Evolutionary conservation across 2,113 vertebrate species (phyloP).

Genomic region (Phrynocephalus versicolor): DNA sequence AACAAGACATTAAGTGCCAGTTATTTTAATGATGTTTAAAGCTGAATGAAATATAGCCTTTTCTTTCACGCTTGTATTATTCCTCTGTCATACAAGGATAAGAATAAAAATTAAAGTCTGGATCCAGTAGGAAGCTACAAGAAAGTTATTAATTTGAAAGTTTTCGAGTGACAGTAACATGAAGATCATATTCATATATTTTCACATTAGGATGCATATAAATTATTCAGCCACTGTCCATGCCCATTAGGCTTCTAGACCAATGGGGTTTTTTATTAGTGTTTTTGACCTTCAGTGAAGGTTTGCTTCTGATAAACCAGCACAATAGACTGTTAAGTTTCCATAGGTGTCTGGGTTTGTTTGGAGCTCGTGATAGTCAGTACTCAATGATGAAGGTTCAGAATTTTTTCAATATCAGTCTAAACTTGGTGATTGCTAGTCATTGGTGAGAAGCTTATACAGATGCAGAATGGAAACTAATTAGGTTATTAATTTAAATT

Average conservation of each 20-base stretch:
- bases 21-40: not conserved
- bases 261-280: not conserved
- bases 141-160: not conserved
- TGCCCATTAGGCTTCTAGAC: not conserved
- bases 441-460: not conserved
- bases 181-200: not conserved
- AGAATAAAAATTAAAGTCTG: not conserved
- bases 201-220: fast-evolving
- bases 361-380: not conserved
- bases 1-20: not conserved
- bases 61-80: not conserved
- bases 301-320: not conserved
- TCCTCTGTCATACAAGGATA: not conserved
- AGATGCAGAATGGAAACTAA: not conserved
- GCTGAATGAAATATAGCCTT: not conserved
- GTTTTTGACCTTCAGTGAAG: not conserved
- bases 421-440: not conserved
- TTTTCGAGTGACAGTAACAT: not conserved
- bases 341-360: not conserved
- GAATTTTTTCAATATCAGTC: not conserved
- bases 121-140: not conserved
- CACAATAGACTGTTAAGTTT: not conserved
- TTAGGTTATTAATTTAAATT: not conserved
- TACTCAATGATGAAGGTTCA: not conserved
- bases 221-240: not conserved